Base-by-base conservation (phyloP, 2,888 invertebrate genomes). In the Trachelus stipa region DNA sequence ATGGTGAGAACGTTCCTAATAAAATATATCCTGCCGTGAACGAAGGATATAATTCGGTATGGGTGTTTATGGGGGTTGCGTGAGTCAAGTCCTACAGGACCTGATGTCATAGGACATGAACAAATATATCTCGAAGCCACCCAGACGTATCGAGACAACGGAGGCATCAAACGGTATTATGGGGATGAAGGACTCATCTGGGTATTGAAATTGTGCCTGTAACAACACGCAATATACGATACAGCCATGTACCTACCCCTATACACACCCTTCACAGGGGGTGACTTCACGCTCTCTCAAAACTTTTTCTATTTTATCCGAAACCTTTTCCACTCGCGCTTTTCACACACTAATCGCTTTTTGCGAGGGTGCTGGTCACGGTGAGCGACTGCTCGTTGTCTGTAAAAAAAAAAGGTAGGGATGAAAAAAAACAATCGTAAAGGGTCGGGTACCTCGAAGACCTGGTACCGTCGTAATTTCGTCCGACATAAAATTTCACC, bases 181-280 rank as follows among this genome's bases (percentile, higher is more conserved):
- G 79, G 81, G 82, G 83, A 84, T 85, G 84, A 84, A 81, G 83
- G 78, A 81, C 81, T 85, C 85, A 81, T 81, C 82, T 80, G 83
- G 82, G 83, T 84, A 86, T 86, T 86, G 85, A 85, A 86, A 85
- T 85, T 82, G 81, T 31, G 80, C 76, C 79, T 79, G 80, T 83
- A 86, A 85, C 85, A 83, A 86, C 82, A 77, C 77, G 77, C 83
- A 82, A 86, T 84, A 84, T 81, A 82, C 82, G 82, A 84, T 84
- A 80, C 79, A 73, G 75, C 83, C 78, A 76, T 81, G 73, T 75
- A 56, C 56, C 56, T 56, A 56, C 56, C 23, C 23, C 9, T 56
- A 23, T 56, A 56, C 23, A 56, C 56, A 23, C 23, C 6, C 56
- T 15, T 23, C 56, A 56, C 15, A 4, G 68, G 15, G 23, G 69